A percentile compares a stretch with the other conserved stretches of the same genome.
Evolutionary conservation across 2,797 vertebrate genomes (phyloP).

Genomic region (Lophius americanus): DNA sequence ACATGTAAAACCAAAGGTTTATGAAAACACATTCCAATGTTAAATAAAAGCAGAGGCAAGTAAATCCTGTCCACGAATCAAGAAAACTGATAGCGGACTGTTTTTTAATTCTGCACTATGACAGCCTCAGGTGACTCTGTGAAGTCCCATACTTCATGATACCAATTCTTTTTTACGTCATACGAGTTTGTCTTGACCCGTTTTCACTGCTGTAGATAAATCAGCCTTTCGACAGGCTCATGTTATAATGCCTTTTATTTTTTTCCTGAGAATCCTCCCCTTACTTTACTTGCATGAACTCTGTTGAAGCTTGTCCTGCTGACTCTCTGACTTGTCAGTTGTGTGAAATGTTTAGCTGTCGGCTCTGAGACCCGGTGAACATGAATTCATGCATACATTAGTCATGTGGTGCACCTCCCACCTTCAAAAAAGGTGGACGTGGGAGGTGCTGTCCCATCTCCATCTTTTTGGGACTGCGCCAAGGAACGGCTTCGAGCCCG

Average conservation of each 20-base stretch:
- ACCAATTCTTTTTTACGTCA: not conserved
- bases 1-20: conserved; percentile 1
- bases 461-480: too few relatives aligned
- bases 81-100: too few relatives aligned
- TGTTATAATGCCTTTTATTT: too few relatives aligned
- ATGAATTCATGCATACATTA: too few relatives aligned
- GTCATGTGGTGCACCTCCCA: too few relatives aligned
- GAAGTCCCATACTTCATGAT: not conserved
- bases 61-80: conserved; percentile 27
- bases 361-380: too few relatives aligned
- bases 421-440: too few relatives aligned
- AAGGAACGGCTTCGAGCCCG: too few relatives aligned
- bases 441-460: too few relatives aligned
- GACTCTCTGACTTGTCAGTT: too few relatives aligned
- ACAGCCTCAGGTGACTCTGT: not conserved
- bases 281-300: conserved; percentile 2
- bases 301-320: conserved; percentile 23
- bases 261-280: not conserved
- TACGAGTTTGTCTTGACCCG: not conserved
- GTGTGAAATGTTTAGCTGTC: too few relatives aligned
- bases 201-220: not conserved
- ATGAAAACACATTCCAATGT: conserved; percentile 45
- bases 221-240: too few relatives aligned
- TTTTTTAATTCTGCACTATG: not conserved
- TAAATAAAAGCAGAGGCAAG: conserved; percentile 14